A percentile compares a stretch with the other conserved stretches of the same genome.
phyloP scores from a whole-genome alignment of 1,140 invertebrate genomes.

The Lordiphosa stackelbergi region DNA sequence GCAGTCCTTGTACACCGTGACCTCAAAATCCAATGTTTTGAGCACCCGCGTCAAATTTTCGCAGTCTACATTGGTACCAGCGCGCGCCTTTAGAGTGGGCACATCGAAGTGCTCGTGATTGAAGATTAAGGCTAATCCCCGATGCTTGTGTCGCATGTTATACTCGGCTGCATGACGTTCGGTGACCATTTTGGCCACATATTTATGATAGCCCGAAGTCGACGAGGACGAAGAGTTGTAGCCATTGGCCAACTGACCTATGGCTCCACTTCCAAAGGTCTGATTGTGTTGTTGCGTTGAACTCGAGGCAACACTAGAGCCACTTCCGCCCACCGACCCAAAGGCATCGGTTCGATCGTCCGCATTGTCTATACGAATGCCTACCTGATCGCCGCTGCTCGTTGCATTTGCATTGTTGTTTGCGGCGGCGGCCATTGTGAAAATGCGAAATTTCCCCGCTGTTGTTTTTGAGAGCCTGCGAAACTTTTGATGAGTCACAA shows the following conservation, averaged over 20 bases:
- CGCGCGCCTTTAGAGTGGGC: slow-evolving; percentile 80
- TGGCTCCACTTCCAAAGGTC: slow-evolving; percentile 55
- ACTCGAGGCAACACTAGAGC: slow-evolving; percentile 1
- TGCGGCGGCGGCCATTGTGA: slow-evolving; percentile 44
- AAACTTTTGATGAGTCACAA: slow-evolving; percentile 56
- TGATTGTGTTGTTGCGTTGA: slow-evolving; percentile 25
- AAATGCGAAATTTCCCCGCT: slow-evolving; percentile 8
- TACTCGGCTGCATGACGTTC: slow-evolving; percentile 85
- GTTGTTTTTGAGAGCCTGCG: slow-evolving; percentile 31
- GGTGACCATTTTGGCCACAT: slow-evolving; percentile 81
- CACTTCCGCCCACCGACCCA: slow-evolving; percentile 43
- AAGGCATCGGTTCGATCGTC: slow-evolving; percentile 64
- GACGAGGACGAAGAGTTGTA: slow-evolving; percentile 40
- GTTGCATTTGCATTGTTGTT: slow-evolving; percentile 23
- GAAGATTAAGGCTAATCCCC: slow-evolving; percentile 92
- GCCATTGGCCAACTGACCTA: slow-evolving; percentile 66
- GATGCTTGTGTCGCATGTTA: slow-evolving; percentile 90
- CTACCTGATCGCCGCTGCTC: slow-evolving; percentile 56
- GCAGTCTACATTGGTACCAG: slow-evolving; percentile 87
- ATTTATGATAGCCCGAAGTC: slow-evolving; percentile 48
- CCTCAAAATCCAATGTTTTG: slow-evolving; percentile 85
- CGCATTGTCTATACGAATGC: slow-evolving; percentile 38
- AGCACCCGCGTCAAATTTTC: slow-evolving; percentile 83
- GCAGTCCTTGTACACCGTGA: slow-evolving; percentile 81
- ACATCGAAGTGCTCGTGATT: slow-evolving; percentile 90